A percentile compares a stretch with the other conserved stretches of the same genome.
Evolutionary conservation across 1,140 invertebrate genomes (phyloP).

Genomic region (Drosophila prosaltans): DNA sequence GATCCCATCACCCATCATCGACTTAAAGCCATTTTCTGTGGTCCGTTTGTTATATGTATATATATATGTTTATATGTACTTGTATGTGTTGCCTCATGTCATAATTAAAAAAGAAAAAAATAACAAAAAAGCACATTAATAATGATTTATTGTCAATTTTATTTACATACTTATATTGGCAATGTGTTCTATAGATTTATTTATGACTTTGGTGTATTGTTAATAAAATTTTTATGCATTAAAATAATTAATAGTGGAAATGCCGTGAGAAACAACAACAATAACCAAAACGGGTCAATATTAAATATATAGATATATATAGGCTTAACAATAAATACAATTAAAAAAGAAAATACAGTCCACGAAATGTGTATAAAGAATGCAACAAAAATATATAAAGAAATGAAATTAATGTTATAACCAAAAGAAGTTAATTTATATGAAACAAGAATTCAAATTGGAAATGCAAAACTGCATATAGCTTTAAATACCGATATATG

Average conservation of each 20-base stretch:
- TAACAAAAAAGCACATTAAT: slow-evolving; percentile 44
- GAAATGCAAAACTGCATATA: too few species aligned
- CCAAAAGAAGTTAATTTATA: too few species aligned
- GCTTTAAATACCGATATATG: too few species aligned
- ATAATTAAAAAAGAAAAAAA: slow-evolving; percentile 50
- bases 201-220: slow-evolving; percentile 65
- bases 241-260: slow-evolving; percentile 59
- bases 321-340: slow-evolving; percentile 54
- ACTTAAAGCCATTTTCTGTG: slow-evolving; percentile 54
- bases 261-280: slow-evolving; percentile 9
- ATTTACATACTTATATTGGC: slow-evolving; percentile 34
- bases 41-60: slow-evolving; percentile 8
- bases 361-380: neutral
- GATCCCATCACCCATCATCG: slow-evolving; percentile 32
- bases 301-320: slow-evolving; percentile 53
- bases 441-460: too few species aligned
- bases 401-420: too few species aligned
- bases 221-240: slow-evolving; percentile 56
- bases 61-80: neutral
- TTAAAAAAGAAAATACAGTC: slow-evolving; percentile 31
- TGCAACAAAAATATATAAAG: neutral
- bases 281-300: slow-evolving; percentile 22
- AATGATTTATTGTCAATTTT: slow-evolving; percentile 54
- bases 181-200: slow-evolving; percentile 55
- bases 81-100: slow-evolving; percentile 6